Base-by-base conservation (phyloP, 2,113 vertebrate species). In the Mastomys coucha region DNA sequence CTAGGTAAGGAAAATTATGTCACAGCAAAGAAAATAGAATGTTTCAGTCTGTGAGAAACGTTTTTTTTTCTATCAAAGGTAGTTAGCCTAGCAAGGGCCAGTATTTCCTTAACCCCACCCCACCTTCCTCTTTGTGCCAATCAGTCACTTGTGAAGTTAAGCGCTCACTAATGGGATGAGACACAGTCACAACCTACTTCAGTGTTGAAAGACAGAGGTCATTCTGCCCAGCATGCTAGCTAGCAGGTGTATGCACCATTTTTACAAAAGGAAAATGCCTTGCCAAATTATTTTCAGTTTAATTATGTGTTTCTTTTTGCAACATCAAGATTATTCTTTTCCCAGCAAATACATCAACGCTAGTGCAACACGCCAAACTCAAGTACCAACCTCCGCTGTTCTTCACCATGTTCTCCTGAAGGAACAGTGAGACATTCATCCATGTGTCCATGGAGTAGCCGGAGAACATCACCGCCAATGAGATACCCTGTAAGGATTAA, bases 351-450 rank as follows among this genome's bases (percentile, higher is more conserved):
- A 10, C 16, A 85, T 53, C 17, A 91, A 91, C 12, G 51, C 13
- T 26, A 88, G 26, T 2, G 2, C 51, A 12, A 63, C 0, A 20
- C 0, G 0, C 16, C 7, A 24, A 39, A 3, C 11, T 94, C 0
- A 0, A 88, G 36, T 89, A 97, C 98, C 97, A 97, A 99, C 99
- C 99, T 99, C 97, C 99, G 99, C 96, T 99, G 99, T 78, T 99
- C 99, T 72, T 99, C 99, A 10, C 99, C 99, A 0, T 99, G 99
- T 80, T 99, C 99, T 93, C 99, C 99, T 0, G 99, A 99, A 75
- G 99, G 99, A 85, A 99, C 99, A 1, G 99, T 99, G 97, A 99
- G 98, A 97, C 99, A 99, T 96, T 99, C 99, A 0, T 99, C 99
- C 99, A 99, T 99, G 97, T 99, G 99, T 91, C 99, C 99, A 0